Conservation (phyloP, 1,140 invertebrate genomes). For the Microplitis demolitor region DNA sequence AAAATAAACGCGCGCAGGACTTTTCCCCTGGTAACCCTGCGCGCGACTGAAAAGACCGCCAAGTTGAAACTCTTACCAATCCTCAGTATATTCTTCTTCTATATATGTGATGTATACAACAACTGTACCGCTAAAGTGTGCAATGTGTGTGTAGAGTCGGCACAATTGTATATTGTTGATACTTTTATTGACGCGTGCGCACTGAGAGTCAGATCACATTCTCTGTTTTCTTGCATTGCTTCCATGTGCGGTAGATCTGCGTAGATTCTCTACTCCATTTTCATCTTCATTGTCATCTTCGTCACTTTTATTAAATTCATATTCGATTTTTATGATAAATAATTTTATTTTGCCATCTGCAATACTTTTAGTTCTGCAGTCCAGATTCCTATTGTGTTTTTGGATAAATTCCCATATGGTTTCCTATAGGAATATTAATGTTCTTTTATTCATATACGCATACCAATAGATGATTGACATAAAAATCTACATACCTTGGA, state of each 20-base stretch:
- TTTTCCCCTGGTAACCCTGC: not conserved
- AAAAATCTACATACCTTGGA: too few species aligned
- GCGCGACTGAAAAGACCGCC: conserved; percentile 23
- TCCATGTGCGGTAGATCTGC: not conserved
- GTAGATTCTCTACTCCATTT: too few species aligned
- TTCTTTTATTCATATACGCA: too few species aligned
- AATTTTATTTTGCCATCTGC: too few species aligned
- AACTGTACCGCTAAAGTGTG: not conserved
- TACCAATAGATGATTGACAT: too few species aligned
- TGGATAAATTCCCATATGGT: too few species aligned
- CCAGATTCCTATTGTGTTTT: too few species aligned
- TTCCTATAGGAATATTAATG: too few species aligned
- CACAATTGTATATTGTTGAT: not conserved
- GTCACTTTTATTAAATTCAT: too few species aligned
- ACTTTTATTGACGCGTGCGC: not conserved
- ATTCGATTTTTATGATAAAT: too few species aligned
- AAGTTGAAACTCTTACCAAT: not conserved
- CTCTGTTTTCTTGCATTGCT: not conserved
- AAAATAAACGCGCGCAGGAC: conserved; percentile 12
- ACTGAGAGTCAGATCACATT: not conserved
- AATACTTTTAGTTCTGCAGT: too few species aligned
- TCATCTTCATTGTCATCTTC: too few species aligned
- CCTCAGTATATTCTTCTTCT: conserved; percentile 6
- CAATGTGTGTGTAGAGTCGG: not conserved
- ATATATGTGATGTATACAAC: not conserved